Evolutionary conservation across 2,888 invertebrate genomes (phyloP), one percentile per base, ranked within the genome.

Genomic region (Sphaerophoria rueppellii): DNA sequence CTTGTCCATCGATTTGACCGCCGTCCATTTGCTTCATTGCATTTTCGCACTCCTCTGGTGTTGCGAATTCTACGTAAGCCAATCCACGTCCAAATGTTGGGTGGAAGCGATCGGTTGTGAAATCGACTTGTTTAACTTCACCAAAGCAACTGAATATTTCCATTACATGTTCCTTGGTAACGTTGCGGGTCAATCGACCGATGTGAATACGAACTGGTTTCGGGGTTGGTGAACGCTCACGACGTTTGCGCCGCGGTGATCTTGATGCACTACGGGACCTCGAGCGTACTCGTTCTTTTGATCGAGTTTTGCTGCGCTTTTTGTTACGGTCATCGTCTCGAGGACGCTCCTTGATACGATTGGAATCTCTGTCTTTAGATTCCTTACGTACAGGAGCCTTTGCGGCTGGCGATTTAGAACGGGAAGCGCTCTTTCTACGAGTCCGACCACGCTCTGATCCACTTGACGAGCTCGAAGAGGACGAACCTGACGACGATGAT

Each of bases 1-100:
- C 98, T 91, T 98, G 97, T 14, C 98, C 98, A 93, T 98, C 98
- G 89, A 99, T 96, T 93, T 98, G 98, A 72, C 98, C 99, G 90
- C 99, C 99, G 92, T 99, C 99, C 99, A 99, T 99, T 90, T 99
- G 98, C 92, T 99, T 99, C 95, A 99, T 97, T 0, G 99, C 99
- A 91, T 98, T 98, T 91, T 99, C 98, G 24, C 99, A 99, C 91
- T 99, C 98, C 88, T 99, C 99, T 0, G 98, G 94, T 72, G 95
- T 97, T 87, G 95, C 95, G 92, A 96, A 99, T 90, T 99, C 99
- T 2, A 99, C 96, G 91, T 99, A 99, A 11, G 98, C 98, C 92
- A 97, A 97, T 0, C 98, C 98, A 37, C 97, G 94, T n/a, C 97
- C 96, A 88, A 97, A 94, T 89, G 96, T 96, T 0, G 96, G 95